These are phyloP conservation scores for Oreochromis niloticus DNA, from an alignment of 2,113 vertebrate species.

Conservation along the genomic window DNA sequence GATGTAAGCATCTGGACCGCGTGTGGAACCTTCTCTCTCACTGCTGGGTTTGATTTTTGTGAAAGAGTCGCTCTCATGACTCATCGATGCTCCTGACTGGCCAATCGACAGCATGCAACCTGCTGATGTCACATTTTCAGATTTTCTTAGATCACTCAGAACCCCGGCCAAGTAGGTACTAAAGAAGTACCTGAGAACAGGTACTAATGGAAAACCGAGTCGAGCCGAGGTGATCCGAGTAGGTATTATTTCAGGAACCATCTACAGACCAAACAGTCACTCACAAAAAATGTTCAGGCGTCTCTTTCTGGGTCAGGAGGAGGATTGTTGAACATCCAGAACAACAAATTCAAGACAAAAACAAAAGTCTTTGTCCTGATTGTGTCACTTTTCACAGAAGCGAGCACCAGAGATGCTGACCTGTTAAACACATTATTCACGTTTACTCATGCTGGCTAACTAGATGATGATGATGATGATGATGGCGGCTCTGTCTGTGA, in stretches of 20 bases:
- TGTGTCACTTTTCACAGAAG: background rate
- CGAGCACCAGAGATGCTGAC: background rate
- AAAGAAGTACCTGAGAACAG: background rate
- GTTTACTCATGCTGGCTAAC: background rate
- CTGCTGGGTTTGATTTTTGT: background rate
- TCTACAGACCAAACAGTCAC: background rate
- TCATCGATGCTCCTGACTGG: background rate
- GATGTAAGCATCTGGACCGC: background rate
- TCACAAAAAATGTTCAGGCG: background rate
- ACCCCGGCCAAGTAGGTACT: background rate
- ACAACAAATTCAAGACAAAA: background rate
- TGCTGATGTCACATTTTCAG: background rate
- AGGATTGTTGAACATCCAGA: background rate
- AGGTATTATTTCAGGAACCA: background rate
- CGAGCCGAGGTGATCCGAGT: background rate
- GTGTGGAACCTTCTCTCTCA: background rate
- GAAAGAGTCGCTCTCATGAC: accelerated
- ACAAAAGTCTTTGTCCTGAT: background rate
- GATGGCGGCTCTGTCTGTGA: accelerated
- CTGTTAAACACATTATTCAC: background rate
- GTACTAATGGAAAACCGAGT: background rate
- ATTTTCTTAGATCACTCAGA: background rate
- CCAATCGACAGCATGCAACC: background rate
- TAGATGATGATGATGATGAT: background rate
- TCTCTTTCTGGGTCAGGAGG: background rate